Evolutionary conservation across 2,888 invertebrate genomes (phyloP).

Genomic region (Spicauda simplicius): DNA sequence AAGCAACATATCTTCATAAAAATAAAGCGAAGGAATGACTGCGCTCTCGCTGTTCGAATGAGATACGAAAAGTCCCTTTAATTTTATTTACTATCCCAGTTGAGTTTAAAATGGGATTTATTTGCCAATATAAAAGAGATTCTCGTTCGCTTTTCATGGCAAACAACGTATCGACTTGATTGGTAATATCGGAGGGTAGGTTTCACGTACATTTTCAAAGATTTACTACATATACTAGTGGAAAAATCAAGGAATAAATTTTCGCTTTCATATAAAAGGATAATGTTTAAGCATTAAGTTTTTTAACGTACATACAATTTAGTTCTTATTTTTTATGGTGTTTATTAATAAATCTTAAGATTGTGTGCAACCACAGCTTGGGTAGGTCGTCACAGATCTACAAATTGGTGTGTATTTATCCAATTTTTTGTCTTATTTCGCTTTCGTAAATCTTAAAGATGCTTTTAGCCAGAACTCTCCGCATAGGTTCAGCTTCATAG

Average conservation of each 20-base stretch:
- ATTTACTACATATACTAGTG: neutral
- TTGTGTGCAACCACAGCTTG: no score
- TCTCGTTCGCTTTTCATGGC: conserved; percentile 52
- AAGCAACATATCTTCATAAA: conserved; percentile 76
- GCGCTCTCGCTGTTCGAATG: conserved; percentile 54
- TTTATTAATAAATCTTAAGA: no score
- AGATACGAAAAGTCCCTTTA: conserved; percentile 69
- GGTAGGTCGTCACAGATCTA: no score
- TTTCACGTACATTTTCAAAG: neutral
- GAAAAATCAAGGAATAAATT: neutral
- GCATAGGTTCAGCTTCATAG: no score
- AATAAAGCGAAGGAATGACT: conserved; percentile 68
- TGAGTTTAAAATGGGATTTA: conserved; percentile 76
- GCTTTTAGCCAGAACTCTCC: no score
- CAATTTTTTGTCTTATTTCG: no score
- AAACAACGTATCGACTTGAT: conserved; percentile 45
- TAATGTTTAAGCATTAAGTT: no score
- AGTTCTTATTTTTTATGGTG: no score
- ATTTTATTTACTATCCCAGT: conserved; percentile 72
- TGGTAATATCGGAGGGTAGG: conserved; percentile 37
- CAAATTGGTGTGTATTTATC: no score
- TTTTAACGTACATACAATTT: no score
- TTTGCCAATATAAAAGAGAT: conserved; percentile 67
- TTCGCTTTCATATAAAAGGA: no score
- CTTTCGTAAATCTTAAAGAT: no score